Conservation (phyloP, 2,113 vertebrate genomes). For the Mesitornis unicolor region DNA sequence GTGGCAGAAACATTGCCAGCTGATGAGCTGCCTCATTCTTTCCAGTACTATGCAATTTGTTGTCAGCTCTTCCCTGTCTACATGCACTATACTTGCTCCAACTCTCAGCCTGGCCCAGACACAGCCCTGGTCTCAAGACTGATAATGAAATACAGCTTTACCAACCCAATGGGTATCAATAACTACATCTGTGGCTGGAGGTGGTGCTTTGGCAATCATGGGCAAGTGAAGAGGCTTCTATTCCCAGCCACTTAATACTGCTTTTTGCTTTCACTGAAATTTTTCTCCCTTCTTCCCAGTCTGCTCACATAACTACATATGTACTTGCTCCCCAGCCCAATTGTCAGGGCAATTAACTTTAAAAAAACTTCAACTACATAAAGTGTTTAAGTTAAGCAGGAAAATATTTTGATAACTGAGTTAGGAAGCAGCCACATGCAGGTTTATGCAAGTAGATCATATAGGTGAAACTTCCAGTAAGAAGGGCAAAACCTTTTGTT, state of each 20-base stretch:
- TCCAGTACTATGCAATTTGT: conserved; percentile 1
- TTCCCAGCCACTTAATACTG: background rate
- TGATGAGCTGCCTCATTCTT: conserved; percentile 6
- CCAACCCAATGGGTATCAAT: background rate
- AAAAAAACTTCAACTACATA: background rate
- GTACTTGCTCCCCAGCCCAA: background rate
- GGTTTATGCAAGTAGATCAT: background rate
- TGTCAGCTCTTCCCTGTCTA: background rate
- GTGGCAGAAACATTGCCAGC: background rate
- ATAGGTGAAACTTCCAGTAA: background rate
- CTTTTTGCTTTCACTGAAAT: background rate
- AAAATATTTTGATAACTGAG: background rate
- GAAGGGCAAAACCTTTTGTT: background rate
- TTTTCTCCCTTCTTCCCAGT: background rate
- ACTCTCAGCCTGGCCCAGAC: background rate
- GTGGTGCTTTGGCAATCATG: background rate
- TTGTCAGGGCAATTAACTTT: background rate
- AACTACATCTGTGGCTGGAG: background rate
- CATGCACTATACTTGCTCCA: background rate
- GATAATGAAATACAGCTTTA: background rate
- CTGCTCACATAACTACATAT: background rate
- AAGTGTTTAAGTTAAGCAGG: background rate
- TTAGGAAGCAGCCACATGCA: background rate
- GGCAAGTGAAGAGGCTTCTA: background rate
- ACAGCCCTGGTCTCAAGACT: background rate